A percentile compares a stretch with the other conserved stretches of the same genome.
These are phyloP conservation scores for Rhinogobio ventralis DNA, from an alignment of 2,797 vertebrate genomes.

Conservation along the genomic window DNA sequence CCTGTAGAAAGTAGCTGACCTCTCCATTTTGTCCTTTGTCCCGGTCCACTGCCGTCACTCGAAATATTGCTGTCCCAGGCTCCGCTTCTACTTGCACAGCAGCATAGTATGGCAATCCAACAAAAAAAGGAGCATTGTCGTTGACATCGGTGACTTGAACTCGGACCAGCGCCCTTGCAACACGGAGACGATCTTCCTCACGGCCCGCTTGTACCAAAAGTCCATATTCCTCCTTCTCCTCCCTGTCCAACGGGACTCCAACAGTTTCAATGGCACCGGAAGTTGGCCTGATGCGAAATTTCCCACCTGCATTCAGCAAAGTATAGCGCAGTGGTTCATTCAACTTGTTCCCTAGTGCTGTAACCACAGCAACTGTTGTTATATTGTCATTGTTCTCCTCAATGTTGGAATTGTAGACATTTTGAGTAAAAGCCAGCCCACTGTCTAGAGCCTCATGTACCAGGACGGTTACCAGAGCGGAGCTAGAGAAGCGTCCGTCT, in stretches of 20 bases:
- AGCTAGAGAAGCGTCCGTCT: constrained; percentile 93
- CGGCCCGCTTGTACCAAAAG: constrained; percentile 93
- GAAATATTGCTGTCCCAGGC: constrained; percentile 89
- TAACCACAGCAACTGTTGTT: constrained; percentile 93
- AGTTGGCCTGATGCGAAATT: constrained; percentile 90
- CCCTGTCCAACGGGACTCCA: constrained; percentile 91
- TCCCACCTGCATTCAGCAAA: constrained; percentile 90
- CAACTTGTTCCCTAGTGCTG: constrained; percentile 90
- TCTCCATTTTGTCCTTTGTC: constrained; percentile 94
- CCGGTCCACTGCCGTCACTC: constrained; percentile 89
- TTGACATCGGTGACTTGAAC: constrained; percentile 94
- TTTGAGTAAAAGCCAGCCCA: constrained; percentile 90
- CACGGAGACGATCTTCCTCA: constrained; percentile 88
- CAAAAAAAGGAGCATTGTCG: constrained; percentile 91
- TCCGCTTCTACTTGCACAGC: constrained; percentile 95
- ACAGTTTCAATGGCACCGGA: constrained; percentile 95
- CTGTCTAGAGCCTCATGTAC: constrained; percentile 93
- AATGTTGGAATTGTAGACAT: constrained; percentile 88
- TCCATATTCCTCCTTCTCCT: constrained; percentile 93
- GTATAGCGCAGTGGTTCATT: constrained; percentile 95
- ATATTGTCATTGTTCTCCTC: constrained; percentile 91
- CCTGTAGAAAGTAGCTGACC: constrained; percentile 89
- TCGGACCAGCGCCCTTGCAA: constrained; percentile 90
- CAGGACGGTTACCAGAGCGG: constrained; percentile 85
- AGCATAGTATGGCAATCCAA: constrained; percentile 96